phyloP scores from a whole-genome alignment of 2,888 invertebrate genomes.

The Heliconius hortense region DNA sequence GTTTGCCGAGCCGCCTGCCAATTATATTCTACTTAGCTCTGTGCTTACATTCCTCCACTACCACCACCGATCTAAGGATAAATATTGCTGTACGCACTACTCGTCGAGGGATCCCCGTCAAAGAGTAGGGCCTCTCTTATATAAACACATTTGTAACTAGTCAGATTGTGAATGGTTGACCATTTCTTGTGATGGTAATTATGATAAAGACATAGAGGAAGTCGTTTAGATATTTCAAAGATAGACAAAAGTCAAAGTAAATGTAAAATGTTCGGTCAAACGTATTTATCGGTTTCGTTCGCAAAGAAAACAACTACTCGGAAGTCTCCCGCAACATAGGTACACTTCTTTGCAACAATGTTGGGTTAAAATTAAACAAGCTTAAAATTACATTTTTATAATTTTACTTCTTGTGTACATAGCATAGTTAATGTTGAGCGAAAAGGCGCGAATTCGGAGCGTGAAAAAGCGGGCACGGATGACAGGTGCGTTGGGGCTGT shows the following conservation, averaged over 20 bases:
- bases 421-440: slow-evolving; percentile 54
- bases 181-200: slow-evolving; percentile 23
- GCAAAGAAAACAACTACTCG: neutral
- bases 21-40: slow-evolving; percentile 79
- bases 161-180: slow-evolving; percentile 6
- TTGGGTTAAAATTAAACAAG: slow-evolving; percentile 54
- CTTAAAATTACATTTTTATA: slow-evolving; percentile 56
- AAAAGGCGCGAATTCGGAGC: slow-evolving; percentile 41
- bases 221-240: slow-evolving; percentile 22
- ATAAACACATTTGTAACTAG: neutral
- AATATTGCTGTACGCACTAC: slow-evolving; percentile 36
- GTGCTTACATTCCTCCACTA: slow-evolving; percentile 49
- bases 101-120: neutral
- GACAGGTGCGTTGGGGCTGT: slow-evolving; percentile 43
- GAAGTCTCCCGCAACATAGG: slow-evolving; percentile 31
- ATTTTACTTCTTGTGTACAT: slow-evolving; percentile 51
- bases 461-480: slow-evolving; percentile 15
- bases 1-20: slow-evolving; percentile 73
- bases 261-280: slow-evolving; percentile 4
- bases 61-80: slow-evolving; percentile 36
- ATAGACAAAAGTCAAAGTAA: slow-evolving; percentile 13
- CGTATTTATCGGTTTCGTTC: neutral
- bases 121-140: neutral
- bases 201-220: slow-evolving; percentile 15
- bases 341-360: slow-evolving; percentile 39